phyloP scores from a whole-genome alignment of 2,797 vertebrate species.

The Macrochelys suwanniensis region DNA sequence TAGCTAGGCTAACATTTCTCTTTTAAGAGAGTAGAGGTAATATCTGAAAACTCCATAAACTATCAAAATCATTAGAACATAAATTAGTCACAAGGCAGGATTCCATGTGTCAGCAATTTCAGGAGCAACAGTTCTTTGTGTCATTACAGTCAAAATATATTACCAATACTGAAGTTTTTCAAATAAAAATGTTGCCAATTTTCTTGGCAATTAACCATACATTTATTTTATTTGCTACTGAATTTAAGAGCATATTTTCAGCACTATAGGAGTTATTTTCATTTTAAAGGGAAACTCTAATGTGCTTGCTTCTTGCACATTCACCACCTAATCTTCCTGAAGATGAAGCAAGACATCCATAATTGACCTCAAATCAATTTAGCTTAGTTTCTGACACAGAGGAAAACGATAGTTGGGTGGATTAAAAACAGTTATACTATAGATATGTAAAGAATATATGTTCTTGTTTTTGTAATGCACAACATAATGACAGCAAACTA shows the following conservation, averaged over 20 bases:
- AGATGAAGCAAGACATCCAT: neutral
- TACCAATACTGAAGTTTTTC: slow-evolving; percentile 35
- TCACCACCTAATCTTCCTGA: neutral
- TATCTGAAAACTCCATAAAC: slow-evolving; percentile 57
- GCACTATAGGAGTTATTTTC: neutral
- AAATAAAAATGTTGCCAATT: slow-evolving; percentile 59
- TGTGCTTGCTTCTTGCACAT: neutral
- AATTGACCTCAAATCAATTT: neutral
- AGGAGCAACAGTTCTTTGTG: slow-evolving; percentile 59
- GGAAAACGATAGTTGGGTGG: neutral
- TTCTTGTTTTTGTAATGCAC: neutral
- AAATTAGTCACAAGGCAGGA: slow-evolving; percentile 4
- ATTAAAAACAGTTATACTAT: slow-evolving; percentile 1
- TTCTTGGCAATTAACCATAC: slow-evolving; percentile 48
- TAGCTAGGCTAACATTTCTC: slow-evolving; percentile 3
- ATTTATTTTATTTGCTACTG: slow-evolving; percentile 20
- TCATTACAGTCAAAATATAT: slow-evolving; percentile 66
- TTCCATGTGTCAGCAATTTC: slow-evolving; percentile 38
- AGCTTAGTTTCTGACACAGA: neutral
- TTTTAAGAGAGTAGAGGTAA: slow-evolving; percentile 34
- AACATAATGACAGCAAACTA: neutral
- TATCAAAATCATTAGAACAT: slow-evolving; percentile 63
- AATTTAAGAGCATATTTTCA: neutral
- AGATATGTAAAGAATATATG: neutral
- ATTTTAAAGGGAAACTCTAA: neutral